Conservation (phyloP, 1,140 invertebrate species). For the Nixonia krombeini region DNA sequence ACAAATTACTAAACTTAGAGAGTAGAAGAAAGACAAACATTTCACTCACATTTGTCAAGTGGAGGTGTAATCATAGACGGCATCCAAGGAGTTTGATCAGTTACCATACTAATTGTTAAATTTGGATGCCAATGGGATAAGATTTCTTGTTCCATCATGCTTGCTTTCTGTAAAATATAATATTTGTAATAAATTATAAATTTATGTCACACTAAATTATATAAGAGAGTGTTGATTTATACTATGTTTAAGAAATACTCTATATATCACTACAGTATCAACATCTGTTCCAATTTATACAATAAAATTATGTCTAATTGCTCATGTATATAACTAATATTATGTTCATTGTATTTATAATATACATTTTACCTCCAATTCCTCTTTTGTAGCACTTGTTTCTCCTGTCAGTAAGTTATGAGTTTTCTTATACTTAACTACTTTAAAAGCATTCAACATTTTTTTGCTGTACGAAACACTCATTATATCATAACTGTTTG, state of each 20-base stretch:
- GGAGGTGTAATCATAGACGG: conserved; percentile 90
- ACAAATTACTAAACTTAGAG: no score
- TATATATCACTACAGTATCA: no score
- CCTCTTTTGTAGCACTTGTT: conserved; percentile 82
- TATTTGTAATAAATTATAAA: no score
- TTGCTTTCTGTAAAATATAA: conserved; percentile 78
- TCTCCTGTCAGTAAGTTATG: conserved; percentile 96
- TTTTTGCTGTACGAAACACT: conserved; percentile 83
- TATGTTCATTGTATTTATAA: no score
- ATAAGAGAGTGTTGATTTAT: not conserved
- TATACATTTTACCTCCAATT: conserved; percentile 72
- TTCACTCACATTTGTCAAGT: conserved; percentile 85
- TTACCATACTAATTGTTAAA: conserved; percentile 94
- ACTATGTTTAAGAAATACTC: no score
- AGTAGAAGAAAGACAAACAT: no score
- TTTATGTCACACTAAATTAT: not conserved
- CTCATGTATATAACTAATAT: no score
- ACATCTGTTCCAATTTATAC: no score
- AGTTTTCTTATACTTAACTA: conserved; percentile 88
- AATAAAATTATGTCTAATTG: not conserved
- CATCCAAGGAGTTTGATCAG: conserved; percentile 97
- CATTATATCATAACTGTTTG: conserved; percentile 70
- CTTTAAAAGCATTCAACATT: conserved; percentile 94
- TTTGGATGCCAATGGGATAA: conserved; percentile 99
- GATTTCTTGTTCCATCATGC: conserved; percentile 88